These are phyloP conservation scores for Sinopyrophorus schimmeli DNA, from an alignment of 2,888 invertebrate genomes.

Conservation along the genomic window DNA sequence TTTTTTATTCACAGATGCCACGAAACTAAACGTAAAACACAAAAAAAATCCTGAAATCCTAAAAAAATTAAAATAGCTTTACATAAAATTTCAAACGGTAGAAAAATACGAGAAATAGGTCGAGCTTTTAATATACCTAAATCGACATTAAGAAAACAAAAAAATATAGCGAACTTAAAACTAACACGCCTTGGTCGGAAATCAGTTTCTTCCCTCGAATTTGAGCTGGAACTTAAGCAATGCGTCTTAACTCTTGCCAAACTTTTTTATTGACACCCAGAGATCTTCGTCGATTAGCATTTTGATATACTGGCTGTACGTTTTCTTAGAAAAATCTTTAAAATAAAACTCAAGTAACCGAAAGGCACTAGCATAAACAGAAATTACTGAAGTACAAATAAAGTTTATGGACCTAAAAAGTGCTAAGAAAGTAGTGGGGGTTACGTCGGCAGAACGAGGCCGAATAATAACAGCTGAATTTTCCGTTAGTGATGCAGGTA, in stretches of 20 bases:
- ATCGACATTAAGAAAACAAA: slow-evolving; percentile 6
- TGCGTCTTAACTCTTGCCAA: slow-evolving; percentile 19
- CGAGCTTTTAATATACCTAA: slow-evolving; percentile 1
- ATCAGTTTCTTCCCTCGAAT: no score
- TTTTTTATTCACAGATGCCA: slow-evolving; percentile 3
- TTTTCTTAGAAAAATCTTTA: not conserved
- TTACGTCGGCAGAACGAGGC: slow-evolving; percentile 7
- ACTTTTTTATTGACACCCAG: slow-evolving; percentile 25
- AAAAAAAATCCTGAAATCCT: no score
- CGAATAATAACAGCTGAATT: slow-evolving; percentile 14
- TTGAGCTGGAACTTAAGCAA: not conserved
- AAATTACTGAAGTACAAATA: slow-evolving; percentile 8
- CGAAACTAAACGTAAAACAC: not conserved
- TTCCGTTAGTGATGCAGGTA: slow-evolving; percentile 1
- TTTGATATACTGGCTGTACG: slow-evolving; percentile 19
- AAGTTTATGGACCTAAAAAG: not conserved
- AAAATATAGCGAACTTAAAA: not conserved
- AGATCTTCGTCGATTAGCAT: slow-evolving; percentile 24
- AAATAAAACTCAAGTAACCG: not conserved
- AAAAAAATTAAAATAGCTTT: not conserved
- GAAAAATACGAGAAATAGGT: not conserved
- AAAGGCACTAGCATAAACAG: not conserved
- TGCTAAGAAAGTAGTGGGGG: slow-evolving; percentile 13
- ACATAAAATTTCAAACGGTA: not conserved
- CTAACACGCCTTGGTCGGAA: not conserved